Evolutionary conservation across 2,797 vertebrate genomes (phyloP), one percentile per base, ranked within the genome.

Genomic region (Lycodopsis pacificus): DNA sequence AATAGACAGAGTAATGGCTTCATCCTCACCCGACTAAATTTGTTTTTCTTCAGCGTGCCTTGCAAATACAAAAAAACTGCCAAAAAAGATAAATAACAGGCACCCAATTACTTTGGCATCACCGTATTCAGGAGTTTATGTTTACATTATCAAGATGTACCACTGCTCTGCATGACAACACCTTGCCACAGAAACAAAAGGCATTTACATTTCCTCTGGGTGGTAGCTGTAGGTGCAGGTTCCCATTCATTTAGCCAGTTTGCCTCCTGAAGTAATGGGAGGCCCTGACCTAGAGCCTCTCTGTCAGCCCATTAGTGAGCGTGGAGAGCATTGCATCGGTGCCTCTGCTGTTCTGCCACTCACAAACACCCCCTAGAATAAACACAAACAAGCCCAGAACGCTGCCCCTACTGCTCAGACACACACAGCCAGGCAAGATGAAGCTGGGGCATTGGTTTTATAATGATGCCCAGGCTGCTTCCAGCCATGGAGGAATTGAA

Each of bases 401-500:
- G 65, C 76, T 87, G 82, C 71, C 83, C 83, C 81, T 84, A 46
- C 82, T 86, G 78, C 86, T 80, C 80, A 79, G 46, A 64, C 77
- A 79, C 66, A 75, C 59, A 80, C 48, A 89, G 77, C 69, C 85
- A 84, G 83, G 82, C 86, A 74, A 85, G 79, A 90, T 88, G 90
- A 90, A 93, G 90, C 90, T 84, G 84, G 89, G 91, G 91, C 92
- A 93, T 94, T 94, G 93, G 94, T 94, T 94, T 94, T 93, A 92
- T 94, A 93, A 94, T 94, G 94, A 94, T 93, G 92, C 91, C 88
- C 89, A 84, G 88, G 88, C 90, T 91, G 92, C 91, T 93, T 91
- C 77, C 83, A 91, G 89, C 86, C 91, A 89, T 89, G 79, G 88
- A 88, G 90, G 91, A 91, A 92, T 91, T 93, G 92, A 89, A 91